Base-by-base conservation (phyloP, 2,888 invertebrate species). In the Pycnomerus fuliginosus region DNA sequence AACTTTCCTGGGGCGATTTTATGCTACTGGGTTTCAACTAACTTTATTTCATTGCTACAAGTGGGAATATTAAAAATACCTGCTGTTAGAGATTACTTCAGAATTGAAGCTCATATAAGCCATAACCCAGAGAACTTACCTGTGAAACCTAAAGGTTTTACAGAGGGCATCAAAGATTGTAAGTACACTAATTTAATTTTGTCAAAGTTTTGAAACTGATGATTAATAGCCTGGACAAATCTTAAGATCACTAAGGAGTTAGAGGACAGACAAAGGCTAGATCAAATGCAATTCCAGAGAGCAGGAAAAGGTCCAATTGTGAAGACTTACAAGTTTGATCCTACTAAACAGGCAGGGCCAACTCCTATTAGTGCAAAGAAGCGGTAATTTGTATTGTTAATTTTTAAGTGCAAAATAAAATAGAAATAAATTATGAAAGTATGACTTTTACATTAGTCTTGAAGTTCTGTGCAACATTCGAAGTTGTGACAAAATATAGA, bases 11-110 rank as follows among this genome's bases (percentile, higher is more conserved):
- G 89, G 11, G 93, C 88, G 1, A 85, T 97, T 62, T 76, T 93
- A 27, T 84, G 87, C 17, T 97, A 97, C 67, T 97, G 96, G 96
- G 80, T 83, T 10, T 83, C 90, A 15, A 87, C 85, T 56, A 97
- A 97, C 69, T 80, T 88, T 29, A 82, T 94, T 51, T 92, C 94
- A 0, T 69, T 97, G 2, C 50, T 77, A 0, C 94, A 95, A 82
- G 90, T 88, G 3, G 80, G 82, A 4, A 36, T 93, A 37, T 71
- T 97, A 8, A 85, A 80, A 72, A 76, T 89, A 49, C 88, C 91
- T 4, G 68, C 74, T 14, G 84, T 96, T 0, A 76, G 90, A 58
- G 75, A 78, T 1, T 85, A 80, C 60, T 89, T 90, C 47, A 84
- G 87, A 45, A 92, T 96, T 42, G 85, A 85, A 2, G 73, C 72